A percentile compares a stretch with the other conserved stretches of the same genome.
Evolutionary conservation across 1,140 invertebrate species (phyloP).

Genomic region (Calosoma granatense): DNA sequence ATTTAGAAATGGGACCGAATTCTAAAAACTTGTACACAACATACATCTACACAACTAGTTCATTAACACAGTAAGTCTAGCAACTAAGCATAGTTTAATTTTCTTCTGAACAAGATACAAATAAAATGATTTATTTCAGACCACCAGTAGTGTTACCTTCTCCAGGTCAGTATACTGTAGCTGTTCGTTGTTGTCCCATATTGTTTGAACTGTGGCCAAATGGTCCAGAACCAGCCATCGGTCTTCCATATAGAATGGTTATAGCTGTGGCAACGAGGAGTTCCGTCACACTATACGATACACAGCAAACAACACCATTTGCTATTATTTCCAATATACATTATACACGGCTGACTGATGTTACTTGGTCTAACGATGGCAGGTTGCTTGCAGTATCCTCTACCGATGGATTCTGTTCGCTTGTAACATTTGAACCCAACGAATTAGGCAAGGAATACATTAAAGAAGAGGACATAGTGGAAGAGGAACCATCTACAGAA

Average conservation of each 20-base stretch:
- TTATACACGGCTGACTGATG: slow-evolving; percentile 84
- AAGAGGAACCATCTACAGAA: slow-evolving; percentile 13
- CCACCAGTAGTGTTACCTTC: slow-evolving; percentile 75
- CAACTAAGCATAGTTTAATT: not conserved
- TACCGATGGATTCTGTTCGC: slow-evolving; percentile 91
- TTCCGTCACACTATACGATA: slow-evolving; percentile 83
- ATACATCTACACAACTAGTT: slow-evolving; percentile 68
- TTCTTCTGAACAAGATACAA: too few species aligned
- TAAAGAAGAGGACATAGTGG: slow-evolving; percentile 33
- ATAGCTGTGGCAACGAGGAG: slow-evolving; percentile 85
- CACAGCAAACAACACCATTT: slow-evolving; percentile 77
- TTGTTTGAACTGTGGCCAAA: slow-evolving; percentile 54
- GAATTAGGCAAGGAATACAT: slow-evolving; percentile 71
- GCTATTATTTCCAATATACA: slow-evolving; percentile 85
- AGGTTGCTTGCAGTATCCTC: slow-evolving; percentile 74
- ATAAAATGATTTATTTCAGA: slow-evolving; percentile 39
- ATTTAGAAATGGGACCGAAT: slow-evolving; percentile 53
- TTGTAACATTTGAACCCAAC: slow-evolving; percentile 69
- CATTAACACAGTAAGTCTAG: slow-evolving; percentile 55
- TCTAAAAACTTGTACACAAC: slow-evolving; percentile 59
- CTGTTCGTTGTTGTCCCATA: slow-evolving; percentile 70
- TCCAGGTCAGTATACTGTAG: slow-evolving; percentile 65
- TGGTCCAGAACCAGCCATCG: slow-evolving; percentile 44
- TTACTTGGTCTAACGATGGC: slow-evolving; percentile 86
- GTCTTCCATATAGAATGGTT: slow-evolving; percentile 73